phyloP scores from a whole-genome alignment of 2,888 invertebrate genomes.

The Macrophya alboannulata region DNA sequence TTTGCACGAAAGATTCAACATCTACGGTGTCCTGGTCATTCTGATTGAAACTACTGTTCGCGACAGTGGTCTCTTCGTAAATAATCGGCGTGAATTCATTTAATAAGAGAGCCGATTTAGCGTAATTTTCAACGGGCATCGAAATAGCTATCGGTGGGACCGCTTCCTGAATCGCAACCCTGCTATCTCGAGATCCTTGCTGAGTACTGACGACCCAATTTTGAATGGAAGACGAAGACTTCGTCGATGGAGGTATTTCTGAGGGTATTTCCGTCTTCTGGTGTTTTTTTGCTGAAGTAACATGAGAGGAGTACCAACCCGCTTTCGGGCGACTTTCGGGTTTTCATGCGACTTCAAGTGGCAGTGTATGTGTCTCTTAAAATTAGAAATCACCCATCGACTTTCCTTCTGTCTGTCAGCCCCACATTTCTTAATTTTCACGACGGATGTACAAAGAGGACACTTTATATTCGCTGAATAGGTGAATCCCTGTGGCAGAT shows the following conservation, averaged over 20 bases:
- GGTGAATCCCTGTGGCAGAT: conserved; percentile 53
- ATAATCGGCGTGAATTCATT: conserved; percentile 33
- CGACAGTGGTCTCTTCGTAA: conserved; percentile 7
- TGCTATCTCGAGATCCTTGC: conserved; percentile 11
- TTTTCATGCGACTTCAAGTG: conserved; percentile 18
- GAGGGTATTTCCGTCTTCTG: neutral
- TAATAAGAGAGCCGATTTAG: neutral
- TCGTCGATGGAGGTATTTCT: conserved; percentile 8
- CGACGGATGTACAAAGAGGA: conserved; percentile 37
- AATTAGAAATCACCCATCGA: conserved; percentile 58
- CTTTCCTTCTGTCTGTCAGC: conserved; percentile 17
- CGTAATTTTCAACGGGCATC: neutral
- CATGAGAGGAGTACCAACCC: neutral
- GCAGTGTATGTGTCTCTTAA: conserved; percentile 53
- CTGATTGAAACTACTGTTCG: neutral
- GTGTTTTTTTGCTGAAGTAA: neutral
- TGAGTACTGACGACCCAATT: conserved; percentile 13
- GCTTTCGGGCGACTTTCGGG: neutral
- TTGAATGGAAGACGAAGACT: conserved; percentile 19
- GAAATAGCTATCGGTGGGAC: neutral
- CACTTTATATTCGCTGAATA: conserved; percentile 55
- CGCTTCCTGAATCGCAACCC: neutral
- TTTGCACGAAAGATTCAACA: neutral
- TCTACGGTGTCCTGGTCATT: neutral
- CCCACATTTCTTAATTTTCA: conserved; percentile 55